Evolutionary conservation across 2,797 vertebrate genomes (phyloP).

Genomic region (Pygocentrus nattereri): DNA sequence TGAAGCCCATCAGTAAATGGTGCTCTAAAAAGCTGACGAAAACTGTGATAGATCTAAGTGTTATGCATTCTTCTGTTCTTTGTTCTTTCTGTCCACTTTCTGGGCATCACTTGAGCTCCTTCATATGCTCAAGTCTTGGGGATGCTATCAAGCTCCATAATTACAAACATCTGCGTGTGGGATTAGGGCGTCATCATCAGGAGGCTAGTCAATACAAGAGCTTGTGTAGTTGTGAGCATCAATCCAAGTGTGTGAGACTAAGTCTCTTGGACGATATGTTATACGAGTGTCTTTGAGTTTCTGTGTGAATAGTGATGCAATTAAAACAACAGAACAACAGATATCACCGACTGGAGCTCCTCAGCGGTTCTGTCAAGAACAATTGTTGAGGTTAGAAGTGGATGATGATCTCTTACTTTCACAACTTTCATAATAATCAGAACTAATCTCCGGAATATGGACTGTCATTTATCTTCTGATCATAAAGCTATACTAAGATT

Average conservation of each 20-base stretch:
- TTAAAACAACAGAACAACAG: not conserved
- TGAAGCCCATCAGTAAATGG: not conserved
- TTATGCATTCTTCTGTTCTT: not conserved
- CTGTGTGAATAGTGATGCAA: slow-evolving; percentile 28
- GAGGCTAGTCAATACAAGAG: slow-evolving; percentile 49
- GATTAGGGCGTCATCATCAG: slow-evolving; percentile 50
- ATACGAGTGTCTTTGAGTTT: slow-evolving; percentile 17
- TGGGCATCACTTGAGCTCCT: slow-evolving; percentile 16
- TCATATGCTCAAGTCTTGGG: slow-evolving; percentile 38
- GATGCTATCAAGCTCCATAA: slow-evolving; percentile 33
- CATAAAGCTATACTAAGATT: no score
- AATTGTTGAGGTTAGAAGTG: not conserved
- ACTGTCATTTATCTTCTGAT: not conserved
- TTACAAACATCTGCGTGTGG: slow-evolving; percentile 54
- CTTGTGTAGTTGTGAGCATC: slow-evolving; percentile 44
- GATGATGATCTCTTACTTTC: not conserved
- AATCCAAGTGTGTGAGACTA: slow-evolving; percentile 43
- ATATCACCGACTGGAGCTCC: not conserved
- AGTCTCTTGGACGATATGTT: slow-evolving; percentile 22
- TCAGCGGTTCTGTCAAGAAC: not conserved
- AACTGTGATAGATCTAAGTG: not conserved
- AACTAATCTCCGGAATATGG: not conserved
- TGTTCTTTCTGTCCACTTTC: slow-evolving; percentile 4
- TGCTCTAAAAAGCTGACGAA: not conserved
- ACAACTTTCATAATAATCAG: not conserved